These are phyloP conservation scores for Idaea straminata DNA, from an alignment of 2,888 invertebrate species.

Conservation along the genomic window DNA sequence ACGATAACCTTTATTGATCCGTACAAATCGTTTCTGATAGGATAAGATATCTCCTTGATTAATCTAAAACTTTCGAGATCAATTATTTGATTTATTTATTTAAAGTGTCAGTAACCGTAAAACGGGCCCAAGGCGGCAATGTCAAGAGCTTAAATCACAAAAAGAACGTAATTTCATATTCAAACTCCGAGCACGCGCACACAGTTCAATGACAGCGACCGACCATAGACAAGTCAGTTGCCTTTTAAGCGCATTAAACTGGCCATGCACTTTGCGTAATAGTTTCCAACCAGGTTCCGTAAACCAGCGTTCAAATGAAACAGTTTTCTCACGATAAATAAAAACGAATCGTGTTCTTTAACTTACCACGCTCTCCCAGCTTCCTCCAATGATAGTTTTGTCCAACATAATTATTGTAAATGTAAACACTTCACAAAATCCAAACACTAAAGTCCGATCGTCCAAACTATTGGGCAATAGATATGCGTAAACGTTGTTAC, in stretches of 20 bases:
- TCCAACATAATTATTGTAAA: constrained; percentile 62
- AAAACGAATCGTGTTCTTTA: constrained; percentile 15
- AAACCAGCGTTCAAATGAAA: constrained; percentile 34
- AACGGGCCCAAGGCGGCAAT: constrained; percentile 56
- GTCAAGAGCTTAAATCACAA: constrained; percentile 67
- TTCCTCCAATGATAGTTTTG: constrained; percentile 68
- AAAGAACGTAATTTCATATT: constrained; percentile 67
- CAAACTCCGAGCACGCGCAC: constrained; percentile 56
- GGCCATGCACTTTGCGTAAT: constrained; percentile 68
- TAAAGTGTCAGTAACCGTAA: constrained; percentile 47
- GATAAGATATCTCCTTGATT: constrained; percentile 39
- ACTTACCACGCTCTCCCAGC: constrained; percentile 78
- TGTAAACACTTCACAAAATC: constrained; percentile 42
- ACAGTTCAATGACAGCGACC: constrained; percentile 51
- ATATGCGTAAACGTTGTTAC: constrained; percentile 40
- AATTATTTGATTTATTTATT: constrained; percentile 45
- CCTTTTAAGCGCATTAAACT: constrained; percentile 66
- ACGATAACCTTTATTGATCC: constrained; percentile 42
- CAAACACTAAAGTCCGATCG: constrained; percentile 38
- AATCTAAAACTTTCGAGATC: constrained; percentile 40
- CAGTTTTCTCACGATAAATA: constrained; percentile 14
- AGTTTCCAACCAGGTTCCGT: constrained; percentile 44
- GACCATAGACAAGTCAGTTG: constrained; percentile 63
- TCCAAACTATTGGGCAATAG: background rate
- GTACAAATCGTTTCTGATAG: constrained; percentile 38